Conservation (phyloP, 2,888 invertebrate genomes). For the Heliothis peltigera region DNA sequence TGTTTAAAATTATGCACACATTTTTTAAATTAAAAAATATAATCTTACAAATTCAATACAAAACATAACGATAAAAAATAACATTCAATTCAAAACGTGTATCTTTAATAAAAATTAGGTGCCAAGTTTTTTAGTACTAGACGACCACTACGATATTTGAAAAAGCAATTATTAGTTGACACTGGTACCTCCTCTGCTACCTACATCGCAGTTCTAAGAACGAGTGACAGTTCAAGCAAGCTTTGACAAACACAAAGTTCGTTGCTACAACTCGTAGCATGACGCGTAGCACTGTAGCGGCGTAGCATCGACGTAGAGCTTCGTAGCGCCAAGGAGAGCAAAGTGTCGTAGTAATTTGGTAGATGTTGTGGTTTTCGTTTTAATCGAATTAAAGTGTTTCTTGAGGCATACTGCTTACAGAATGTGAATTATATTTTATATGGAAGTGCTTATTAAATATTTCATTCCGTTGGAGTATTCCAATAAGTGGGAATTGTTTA, state of each 20-base stretch:
- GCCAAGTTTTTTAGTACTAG: too few species aligned
- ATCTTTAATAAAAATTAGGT: too few species aligned
- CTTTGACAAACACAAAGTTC: conserved; percentile 51
- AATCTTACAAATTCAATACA: too few species aligned
- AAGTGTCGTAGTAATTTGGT: not conserved
- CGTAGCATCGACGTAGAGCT: not conserved
- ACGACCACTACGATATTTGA: too few species aligned
- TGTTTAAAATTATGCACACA: too few species aligned
- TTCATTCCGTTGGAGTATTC: not conserved
- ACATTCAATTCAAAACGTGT: too few species aligned
- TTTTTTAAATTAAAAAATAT: too few species aligned
- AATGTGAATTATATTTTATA: not conserved
- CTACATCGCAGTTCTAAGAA: conserved; percentile 18
- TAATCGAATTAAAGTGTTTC: not conserved
- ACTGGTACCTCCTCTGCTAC: not conserved
- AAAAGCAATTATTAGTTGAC: not conserved
- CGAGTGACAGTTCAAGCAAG: conserved; percentile 27
- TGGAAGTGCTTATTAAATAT: not conserved
- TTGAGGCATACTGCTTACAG: not conserved
- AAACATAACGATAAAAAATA: too few species aligned
- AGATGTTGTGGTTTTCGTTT: not conserved
- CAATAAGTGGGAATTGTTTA: too few species aligned
- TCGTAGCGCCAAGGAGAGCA: not conserved
- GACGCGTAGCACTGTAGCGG: conserved; percentile 26
- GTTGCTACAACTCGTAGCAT: conserved; percentile 30